These are phyloP conservation scores for Engystomops pustulosus DNA, from an alignment of 2,113 vertebrate species.

Conservation along the genomic window DNA sequence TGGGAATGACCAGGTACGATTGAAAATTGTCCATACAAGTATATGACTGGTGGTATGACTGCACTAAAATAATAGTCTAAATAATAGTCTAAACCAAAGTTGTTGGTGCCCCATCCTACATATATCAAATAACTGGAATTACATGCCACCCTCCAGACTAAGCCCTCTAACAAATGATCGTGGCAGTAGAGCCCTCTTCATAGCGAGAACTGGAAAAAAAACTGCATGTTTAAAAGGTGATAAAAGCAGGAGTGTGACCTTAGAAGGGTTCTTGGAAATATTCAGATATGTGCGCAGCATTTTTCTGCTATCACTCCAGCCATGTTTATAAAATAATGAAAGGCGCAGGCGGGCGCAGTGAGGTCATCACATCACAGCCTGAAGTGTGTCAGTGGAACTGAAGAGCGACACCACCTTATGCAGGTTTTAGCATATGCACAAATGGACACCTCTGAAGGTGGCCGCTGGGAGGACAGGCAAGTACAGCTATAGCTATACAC, in stretches of 20 bases:
- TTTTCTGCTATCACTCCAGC: slow-evolving; percentile 6
- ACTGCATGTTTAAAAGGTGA: not conserved
- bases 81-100: too few relatives aligned
- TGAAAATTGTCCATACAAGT: too few relatives aligned
- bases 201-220: not conserved
- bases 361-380: not conserved
- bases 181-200: not conserved
- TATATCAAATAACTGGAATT: not conserved
- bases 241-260: slow-evolving; percentile 1
- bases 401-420: not conserved
- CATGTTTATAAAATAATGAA: slow-evolving; percentile 13
- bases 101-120: not conserved
- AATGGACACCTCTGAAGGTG: too few relatives aligned
- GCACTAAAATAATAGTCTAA: too few relatives aligned
- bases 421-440: too few relatives aligned
- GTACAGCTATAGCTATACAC: too few relatives aligned
- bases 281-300: slow-evolving; percentile 1
- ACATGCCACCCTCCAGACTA: not conserved
- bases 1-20: too few relatives aligned
- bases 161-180: not conserved
- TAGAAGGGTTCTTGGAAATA: not conserved
- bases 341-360: not conserved
- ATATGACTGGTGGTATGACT: too few relatives aligned
- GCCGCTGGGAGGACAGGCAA: too few relatives aligned
- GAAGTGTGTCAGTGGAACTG: too few relatives aligned